These are phyloP conservation scores for Takifugu rubripes DNA, from an alignment of 2,797 vertebrate genomes.

Conservation along the genomic window DNA sequence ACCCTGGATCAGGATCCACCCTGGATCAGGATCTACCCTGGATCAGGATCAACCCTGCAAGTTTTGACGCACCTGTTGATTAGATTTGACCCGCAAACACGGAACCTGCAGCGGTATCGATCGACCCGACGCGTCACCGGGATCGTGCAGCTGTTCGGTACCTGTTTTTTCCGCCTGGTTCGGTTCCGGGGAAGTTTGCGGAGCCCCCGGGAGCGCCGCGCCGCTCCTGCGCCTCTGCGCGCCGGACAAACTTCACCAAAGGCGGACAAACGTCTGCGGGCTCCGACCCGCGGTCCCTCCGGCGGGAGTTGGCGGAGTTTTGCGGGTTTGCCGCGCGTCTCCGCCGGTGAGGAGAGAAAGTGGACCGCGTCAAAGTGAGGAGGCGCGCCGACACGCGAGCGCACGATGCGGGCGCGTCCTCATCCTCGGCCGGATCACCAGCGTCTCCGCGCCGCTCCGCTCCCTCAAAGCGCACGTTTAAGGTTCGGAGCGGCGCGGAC, in stretches of 20 bases:
- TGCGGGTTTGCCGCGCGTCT: no score
- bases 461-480: conserved; percentile 5
- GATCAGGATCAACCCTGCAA: no score
- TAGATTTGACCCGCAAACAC: no score
- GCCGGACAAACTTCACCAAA: neutral
- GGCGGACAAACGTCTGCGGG: neutral
- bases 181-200: neutral
- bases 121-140: no score
- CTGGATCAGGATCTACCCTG: no score
- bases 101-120: no score
- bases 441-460: neutral
- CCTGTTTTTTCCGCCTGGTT: no score
- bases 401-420: neutral
- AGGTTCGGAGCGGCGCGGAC: conserved; percentile 21
- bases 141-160: neutral
- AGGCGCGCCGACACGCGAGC: neutral
- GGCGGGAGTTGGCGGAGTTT: neutral
- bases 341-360: no score
- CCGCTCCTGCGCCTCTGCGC: no score
- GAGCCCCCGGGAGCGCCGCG: neutral
- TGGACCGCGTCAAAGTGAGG: conserved; percentile 11
- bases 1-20: no score
- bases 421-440: neutral
- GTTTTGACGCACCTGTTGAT: no score
- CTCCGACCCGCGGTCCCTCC: conserved; percentile 15